A percentile compares a stretch with the other conserved stretches of the same genome.
Evolutionary conservation across 35 echinoderm and acorn worm species (phyloP).

Genomic region (Patiria miniata): DNA sequence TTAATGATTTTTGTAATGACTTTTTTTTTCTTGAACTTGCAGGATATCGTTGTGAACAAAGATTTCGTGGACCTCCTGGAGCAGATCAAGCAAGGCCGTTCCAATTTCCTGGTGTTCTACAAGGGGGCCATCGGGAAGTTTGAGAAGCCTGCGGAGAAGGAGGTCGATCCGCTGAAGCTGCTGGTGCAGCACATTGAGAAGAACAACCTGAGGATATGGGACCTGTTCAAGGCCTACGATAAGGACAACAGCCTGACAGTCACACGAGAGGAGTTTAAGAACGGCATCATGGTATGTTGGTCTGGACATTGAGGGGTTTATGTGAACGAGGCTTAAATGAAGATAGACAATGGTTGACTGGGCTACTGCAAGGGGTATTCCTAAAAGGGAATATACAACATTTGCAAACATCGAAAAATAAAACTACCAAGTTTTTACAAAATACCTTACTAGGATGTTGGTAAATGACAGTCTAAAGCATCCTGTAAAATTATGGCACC

Average conservation of each 20-base stretch:
- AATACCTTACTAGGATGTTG: too few species aligned
- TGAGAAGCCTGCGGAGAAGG: slow-evolving; percentile 57
- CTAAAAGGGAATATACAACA: too few species aligned
- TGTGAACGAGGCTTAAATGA: not conserved
- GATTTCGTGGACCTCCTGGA: slow-evolving; percentile 70
- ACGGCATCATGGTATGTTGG: slow-evolving; percentile 77
- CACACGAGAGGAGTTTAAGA: slow-evolving; percentile 87
- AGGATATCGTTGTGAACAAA: slow-evolving; percentile 87
- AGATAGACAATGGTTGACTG: too few species aligned
- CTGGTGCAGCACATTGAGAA: slow-evolving; percentile 76
- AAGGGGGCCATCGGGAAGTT: slow-evolving; percentile 83
- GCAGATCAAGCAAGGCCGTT: slow-evolving; percentile 45
- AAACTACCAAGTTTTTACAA: too few species aligned
- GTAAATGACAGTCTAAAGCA: too few species aligned
- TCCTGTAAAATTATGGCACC: too few species aligned
- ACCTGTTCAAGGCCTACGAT: slow-evolving; percentile 91
- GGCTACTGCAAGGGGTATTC: too few species aligned
- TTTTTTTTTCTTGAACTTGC: slow-evolving; percentile 18
- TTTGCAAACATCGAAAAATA: too few species aligned
- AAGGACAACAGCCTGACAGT: slow-evolving; percentile 94
- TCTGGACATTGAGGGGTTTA: not conserved
- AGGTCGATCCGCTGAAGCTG: slow-evolving; percentile 65
- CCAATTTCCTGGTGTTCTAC: slow-evolving; percentile 62
- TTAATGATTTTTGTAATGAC: too few species aligned
- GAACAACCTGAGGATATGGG: slow-evolving; percentile 89